A percentile compares a stretch with the other conserved stretches of the same genome.
These are phyloP conservation scores for Poecilia gillii DNA, from an alignment of 2,797 vertebrate genomes.

Conservation along the genomic window DNA sequence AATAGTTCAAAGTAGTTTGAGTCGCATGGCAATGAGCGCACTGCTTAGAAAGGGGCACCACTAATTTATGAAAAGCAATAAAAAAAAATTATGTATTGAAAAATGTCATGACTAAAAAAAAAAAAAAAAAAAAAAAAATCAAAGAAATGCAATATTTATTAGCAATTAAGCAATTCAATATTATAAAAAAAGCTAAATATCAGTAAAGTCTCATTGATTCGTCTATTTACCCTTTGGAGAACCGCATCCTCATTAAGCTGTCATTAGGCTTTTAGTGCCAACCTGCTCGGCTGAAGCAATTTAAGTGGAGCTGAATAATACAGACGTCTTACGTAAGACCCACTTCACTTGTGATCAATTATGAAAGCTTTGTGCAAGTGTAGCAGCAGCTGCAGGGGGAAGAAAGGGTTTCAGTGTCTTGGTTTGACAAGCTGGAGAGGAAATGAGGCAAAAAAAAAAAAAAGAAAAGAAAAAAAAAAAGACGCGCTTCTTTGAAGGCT, in stretches of 20 bases:
- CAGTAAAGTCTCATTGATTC: slow-evolving; percentile 17
- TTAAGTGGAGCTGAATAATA: slow-evolving; percentile 75
- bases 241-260: slow-evolving; percentile 47
- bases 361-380: slow-evolving; percentile 65
- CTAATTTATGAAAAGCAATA: slow-evolving; percentile 17
- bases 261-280: slow-evolving; percentile 58
- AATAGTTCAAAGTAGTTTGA: not conserved
- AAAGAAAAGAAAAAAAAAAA: slow-evolving; percentile 19
- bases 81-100: not conserved
- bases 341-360: slow-evolving; percentile 76
- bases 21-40: not conserved
- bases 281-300: slow-evolving; percentile 58
- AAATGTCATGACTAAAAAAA: not conserved
- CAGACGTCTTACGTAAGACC: slow-evolving; percentile 72
- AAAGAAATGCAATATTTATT: not conserved
- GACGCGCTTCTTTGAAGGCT: slow-evolving; percentile 50
- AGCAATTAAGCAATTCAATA: not conserved
- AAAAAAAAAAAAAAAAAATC: not conserved
- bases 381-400: slow-evolving; percentile 59
- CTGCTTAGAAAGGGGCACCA: slow-evolving; percentile 20
- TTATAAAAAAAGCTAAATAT: not conserved
- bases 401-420: slow-evolving; percentile 62
- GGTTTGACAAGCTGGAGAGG: slow-evolving; percentile 58
- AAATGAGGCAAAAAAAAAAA: slow-evolving; percentile 58
- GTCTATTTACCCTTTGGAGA: slow-evolving; percentile 25